Conservation (phyloP, 53 echinoderm and acorn worm species). For the Actinopyga echinites region DNA sequence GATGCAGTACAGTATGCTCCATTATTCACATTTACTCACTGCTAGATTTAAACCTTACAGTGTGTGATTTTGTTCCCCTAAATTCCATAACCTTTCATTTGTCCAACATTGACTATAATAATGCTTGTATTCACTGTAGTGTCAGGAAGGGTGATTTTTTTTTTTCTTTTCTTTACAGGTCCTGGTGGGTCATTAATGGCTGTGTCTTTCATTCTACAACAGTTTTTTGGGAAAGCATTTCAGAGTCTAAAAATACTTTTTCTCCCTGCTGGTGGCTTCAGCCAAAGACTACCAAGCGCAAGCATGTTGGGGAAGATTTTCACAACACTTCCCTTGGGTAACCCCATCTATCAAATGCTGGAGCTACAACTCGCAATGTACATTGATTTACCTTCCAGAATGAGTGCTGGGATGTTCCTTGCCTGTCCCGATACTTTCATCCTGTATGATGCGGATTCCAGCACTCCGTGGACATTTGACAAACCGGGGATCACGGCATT, state of each 20-base stretch:
- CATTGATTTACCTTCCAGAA: constrained; percentile 82
- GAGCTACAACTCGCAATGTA: constrained; percentile 75
- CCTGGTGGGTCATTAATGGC: constrained; percentile 87
- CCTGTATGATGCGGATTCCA: constrained; percentile 67
- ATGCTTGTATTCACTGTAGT: no score
- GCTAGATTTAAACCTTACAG: no score
- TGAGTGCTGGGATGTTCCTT: constrained; percentile 79
- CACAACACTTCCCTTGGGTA: constrained; percentile 77
- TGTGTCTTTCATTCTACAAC: constrained; percentile 60
- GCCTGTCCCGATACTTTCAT: constrained; percentile 72
- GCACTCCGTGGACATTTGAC: constrained; percentile 67
- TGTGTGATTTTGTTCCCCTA: no score
- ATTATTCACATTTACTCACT: no score
- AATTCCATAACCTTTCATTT: no score
- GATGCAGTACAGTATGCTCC: no score
- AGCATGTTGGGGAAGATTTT: constrained; percentile 84
- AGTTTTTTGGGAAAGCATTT: constrained; percentile 38
- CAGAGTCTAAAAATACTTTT: constrained; percentile 70
- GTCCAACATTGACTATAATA: no score
- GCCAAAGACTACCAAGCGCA: constrained; percentile 84
- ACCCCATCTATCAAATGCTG: constrained; percentile 84
- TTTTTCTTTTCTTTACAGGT: constrained; percentile 43
- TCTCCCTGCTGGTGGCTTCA: constrained; percentile 89
- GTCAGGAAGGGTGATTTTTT: neutral
- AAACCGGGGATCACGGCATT: constrained; percentile 77